Base-by-base conservation (phyloP, 1,140 invertebrate genomes). In the Hestina assimilis region DNA sequence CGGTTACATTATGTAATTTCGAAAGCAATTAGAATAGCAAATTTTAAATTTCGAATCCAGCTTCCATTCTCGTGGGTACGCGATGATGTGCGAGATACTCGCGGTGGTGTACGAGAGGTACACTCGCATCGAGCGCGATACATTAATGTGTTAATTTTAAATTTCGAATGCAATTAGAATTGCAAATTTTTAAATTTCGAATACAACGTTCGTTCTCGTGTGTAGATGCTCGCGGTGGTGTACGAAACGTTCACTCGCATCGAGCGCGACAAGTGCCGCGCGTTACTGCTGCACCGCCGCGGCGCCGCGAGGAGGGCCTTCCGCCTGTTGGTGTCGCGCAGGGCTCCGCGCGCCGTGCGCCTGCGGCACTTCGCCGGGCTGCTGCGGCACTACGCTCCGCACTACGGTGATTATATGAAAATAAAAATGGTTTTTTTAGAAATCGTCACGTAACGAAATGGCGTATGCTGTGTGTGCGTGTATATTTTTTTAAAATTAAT, bases 91-190 rank as follows among this genome's bases (percentile, higher is more conserved):
- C n/a, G n/a, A 94, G 93, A 95, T 97, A 92, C 88, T 97, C 42
- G 96, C 96, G 46, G 96, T 97, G 15, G 96, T 97, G 1, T 97
- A 97, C 83, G 96, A 97, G 87, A 94, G 95, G 3, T 98, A 97
- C 80, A 96, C 95, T 9, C 92, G 93, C 19, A 93, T 96, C 28
- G 96, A 98, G 86, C 94, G 95, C 51, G 93, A 95, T 55, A n/a
- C n/a, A n/a, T n/a, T n/a, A n/a, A n/a, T n/a, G n/a, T n/a, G n/a
- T n/a, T n/a, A n/a, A n/a, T n/a, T n/a, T n/a, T n/a, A n/a, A n/a
- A n/a, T n/a, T n/a, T n/a, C n/a, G n/a, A n/a, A n/a, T n/a, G n/a
- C n/a, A n/a, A n/a, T n/a, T n/a, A n/a, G n/a, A n/a, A n/a, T n/a
- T n/a, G n/a, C n/a, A n/a, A 50, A 14, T 2, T 31, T 19, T 23